Evolutionary conservation across 92 coral and sea anemone species (phyloP), one percentile per base, ranked within the genome.

Genomic region (Ricordea florida): DNA sequence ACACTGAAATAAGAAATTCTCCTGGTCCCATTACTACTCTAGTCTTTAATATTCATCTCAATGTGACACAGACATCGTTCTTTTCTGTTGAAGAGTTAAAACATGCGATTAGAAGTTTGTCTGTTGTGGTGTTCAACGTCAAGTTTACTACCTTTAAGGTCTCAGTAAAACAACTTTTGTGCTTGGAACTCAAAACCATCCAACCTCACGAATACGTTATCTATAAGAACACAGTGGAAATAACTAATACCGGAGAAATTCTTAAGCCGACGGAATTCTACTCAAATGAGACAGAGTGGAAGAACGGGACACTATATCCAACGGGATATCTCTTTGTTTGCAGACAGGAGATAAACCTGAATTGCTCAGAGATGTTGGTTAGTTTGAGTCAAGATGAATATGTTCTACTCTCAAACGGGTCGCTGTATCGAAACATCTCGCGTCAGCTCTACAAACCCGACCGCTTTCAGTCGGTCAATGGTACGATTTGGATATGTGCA

Each of bases 321-420:
- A 11, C 15, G 22, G 67, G 67, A 25, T 14, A 14, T 13, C 34
- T 60, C 0, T 33, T 49, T 11, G 67, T 60, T n/a, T 60, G 67
- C 27, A 37, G 26, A 72, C 58, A 37, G 15, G 22, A 3, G 1
- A n/a, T n/a, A n/a, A 14, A 6, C 2, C 0, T 71, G 40, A 15
- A 20, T 50, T 71, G 78, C 45, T 38, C 47, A 17, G 62, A 52
- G 20, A 35, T 46, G 24, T 71, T 53, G 26, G 49, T 51, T 16
- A n/a, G 32, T 10, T 57, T 71, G 3, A 46, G 33, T 20, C 9
- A 29, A 24, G 15, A 57, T 31, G 90, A 85, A 23, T 81, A 79
- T 32, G 51, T 32, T 38, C 29, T 69, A 33, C 45, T 85, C 14
- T 26, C 85, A 34, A 85, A 85, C 66, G 66, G 64, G 53, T 61